Evolutionary conservation across 2,797 vertebrate genomes (phyloP).

Genomic region (Myotis vivesi): DNA sequence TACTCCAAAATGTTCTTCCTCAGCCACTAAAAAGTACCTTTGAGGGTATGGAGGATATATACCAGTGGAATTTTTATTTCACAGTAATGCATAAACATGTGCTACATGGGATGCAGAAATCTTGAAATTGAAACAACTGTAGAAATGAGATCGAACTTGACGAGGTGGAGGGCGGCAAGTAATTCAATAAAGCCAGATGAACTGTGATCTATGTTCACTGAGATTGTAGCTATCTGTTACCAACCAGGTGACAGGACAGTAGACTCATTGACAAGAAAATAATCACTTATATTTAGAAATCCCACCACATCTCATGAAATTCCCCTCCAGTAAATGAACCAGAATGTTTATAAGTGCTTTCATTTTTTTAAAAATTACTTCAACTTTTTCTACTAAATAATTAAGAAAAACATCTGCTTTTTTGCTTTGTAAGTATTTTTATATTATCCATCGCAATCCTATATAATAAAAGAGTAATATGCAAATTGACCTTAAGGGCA

Average conservation of each 20-base stretch:
- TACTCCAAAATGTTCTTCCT: not conserved
- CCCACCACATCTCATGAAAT: not conserved
- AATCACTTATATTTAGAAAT: slow-evolving; percentile 32
- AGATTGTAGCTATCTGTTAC: not conserved
- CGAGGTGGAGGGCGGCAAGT: not conserved
- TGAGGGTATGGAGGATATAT: not conserved
- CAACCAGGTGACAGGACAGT: not conserved
- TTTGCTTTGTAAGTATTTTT: slow-evolving; percentile 36
- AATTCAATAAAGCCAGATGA: not conserved
- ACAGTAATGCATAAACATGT: slow-evolving; percentile 2
- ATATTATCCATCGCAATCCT: not conserved
- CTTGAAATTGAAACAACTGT: not conserved
- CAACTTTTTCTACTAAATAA: not conserved
- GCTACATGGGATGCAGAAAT: not conserved
- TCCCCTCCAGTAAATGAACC: slow-evolving; percentile 24
- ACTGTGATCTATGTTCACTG: not conserved
- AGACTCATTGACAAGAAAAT: not conserved
- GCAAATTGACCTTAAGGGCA: no score
- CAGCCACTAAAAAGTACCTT: not conserved
- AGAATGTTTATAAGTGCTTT: not conserved
- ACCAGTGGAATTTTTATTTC: not conserved
- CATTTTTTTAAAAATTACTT: not conserved
- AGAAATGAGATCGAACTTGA: not conserved
- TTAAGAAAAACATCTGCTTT: slow-evolving; percentile 28
- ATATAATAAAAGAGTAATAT: no score